Percentiles rank a stretch among this genome's conserved stretches.
phyloP scores from a whole-genome alignment of 2,113 vertebrate species.

The zebrafish (Danio rerio) region GRCz12tu NC_133176.1:7154001-7154500 shows the following conservation, averaged over 20 bases:
- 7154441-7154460: too few relatives aligned
- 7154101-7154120: slow-evolving; percentile 18
- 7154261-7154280: not conserved
- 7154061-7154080: slow-evolving; percentile 15
- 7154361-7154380: too few relatives aligned
- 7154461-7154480: too few relatives aligned
- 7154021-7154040: slow-evolving; percentile 33
- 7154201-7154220: not conserved
- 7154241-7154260: not conserved
- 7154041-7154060: slow-evolving; percentile 8
- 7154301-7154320: not conserved
- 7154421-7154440: too few relatives aligned
- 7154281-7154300: not conserved
- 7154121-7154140: slow-evolving; percentile 27
- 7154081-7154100: slow-evolving; percentile 20
- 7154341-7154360: too few relatives aligned
- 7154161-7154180: slow-evolving; percentile 21
- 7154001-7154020: slow-evolving; percentile 23
- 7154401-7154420: too few relatives aligned
- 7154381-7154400: too few relatives aligned
- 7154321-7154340: too few relatives aligned
- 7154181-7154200: slow-evolving; percentile 19
- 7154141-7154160: slow-evolving; percentile 31
- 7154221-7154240: not conserved
- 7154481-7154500: too few relatives aligned